Evolutionary conservation across 2,797 vertebrate genomes (phyloP).

Genomic region (Gallirallus australis): DNA sequence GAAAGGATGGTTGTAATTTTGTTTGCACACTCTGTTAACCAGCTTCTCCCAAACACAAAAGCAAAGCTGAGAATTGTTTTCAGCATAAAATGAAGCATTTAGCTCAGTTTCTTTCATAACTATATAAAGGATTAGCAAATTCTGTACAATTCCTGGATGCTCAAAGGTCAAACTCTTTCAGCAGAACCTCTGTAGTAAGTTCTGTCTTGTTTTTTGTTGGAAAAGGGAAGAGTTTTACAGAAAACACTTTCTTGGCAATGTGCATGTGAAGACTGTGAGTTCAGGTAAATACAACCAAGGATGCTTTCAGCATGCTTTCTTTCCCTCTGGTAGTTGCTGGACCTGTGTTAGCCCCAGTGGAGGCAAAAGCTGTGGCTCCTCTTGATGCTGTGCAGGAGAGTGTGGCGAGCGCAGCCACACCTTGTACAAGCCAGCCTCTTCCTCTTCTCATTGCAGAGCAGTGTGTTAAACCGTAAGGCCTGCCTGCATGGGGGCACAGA

Average conservation of each 20-base stretch:
- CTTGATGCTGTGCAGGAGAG: background rate
- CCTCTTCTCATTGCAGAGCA: background rate
- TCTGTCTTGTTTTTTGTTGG: background rate
- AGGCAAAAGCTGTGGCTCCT: background rate
- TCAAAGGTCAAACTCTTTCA: conserved; percentile 12
- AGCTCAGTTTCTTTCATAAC: background rate
- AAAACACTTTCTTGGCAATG: background rate
- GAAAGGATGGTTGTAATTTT: background rate
- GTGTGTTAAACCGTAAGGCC: background rate
- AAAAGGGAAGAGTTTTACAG: background rate
- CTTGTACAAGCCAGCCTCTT: background rate
- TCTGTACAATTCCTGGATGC: background rate
- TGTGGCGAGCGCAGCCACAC: background rate
- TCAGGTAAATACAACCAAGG: background rate
- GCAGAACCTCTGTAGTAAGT: background rate
- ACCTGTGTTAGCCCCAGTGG: background rate
- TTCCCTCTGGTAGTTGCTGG: background rate
- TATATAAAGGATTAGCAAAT: background rate
- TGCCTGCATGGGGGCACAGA: background rate
- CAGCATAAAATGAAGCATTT: background rate
- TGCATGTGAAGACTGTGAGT: background rate
- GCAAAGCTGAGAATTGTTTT: conserved; percentile 13
- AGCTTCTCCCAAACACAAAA: background rate
- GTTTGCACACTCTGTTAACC: background rate
- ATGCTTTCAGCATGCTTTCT: background rate